Conservation (phyloP, 1,140 invertebrate genomes). For the Babylonia areolata region DNA sequence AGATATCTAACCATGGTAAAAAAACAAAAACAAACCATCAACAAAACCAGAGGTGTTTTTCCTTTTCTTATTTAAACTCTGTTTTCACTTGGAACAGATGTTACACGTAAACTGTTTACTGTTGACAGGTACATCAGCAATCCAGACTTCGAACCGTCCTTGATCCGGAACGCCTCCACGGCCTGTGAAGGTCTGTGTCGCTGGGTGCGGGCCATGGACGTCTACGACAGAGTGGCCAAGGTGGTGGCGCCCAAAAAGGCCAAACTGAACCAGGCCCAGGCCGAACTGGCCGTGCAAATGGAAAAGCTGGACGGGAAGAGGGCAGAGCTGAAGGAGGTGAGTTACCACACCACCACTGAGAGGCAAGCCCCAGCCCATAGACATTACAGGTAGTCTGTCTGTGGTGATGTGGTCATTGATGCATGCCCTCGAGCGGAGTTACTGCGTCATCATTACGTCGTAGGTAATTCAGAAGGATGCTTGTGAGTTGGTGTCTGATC, state of each 20-base stretch:
- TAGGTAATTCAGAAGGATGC: too few species aligned
- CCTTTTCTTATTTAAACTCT: too few species aligned
- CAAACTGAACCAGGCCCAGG: constrained; percentile 73
- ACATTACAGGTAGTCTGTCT: too few species aligned
- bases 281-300: constrained; percentile 73
- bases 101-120: not conserved
- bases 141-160: constrained; percentile 74
- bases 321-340: constrained; percentile 69
- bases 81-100: too few species aligned
- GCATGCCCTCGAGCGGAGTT: too few species aligned
- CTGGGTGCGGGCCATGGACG: constrained; percentile 77
- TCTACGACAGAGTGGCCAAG: constrained; percentile 77
- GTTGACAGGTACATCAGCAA: constrained; percentile 67
- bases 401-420: too few species aligned
- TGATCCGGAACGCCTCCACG: constrained; percentile 73
- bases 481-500: too few species aligned
- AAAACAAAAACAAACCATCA: too few species aligned
- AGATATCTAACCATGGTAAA: too few species aligned
- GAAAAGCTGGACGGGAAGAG: constrained; percentile 77
- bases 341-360: too few species aligned
- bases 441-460: too few species aligned
- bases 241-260: constrained; percentile 79
- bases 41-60: not conserved
- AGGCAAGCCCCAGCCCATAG: too few species aligned
- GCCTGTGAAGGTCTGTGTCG: constrained; percentile 76